Percentiles rank a stretch among this genome's conserved stretches.
phyloP scores from a whole-genome alignment of 2,113 vertebrate genomes.

The Erinaceus europaeus region DNA sequence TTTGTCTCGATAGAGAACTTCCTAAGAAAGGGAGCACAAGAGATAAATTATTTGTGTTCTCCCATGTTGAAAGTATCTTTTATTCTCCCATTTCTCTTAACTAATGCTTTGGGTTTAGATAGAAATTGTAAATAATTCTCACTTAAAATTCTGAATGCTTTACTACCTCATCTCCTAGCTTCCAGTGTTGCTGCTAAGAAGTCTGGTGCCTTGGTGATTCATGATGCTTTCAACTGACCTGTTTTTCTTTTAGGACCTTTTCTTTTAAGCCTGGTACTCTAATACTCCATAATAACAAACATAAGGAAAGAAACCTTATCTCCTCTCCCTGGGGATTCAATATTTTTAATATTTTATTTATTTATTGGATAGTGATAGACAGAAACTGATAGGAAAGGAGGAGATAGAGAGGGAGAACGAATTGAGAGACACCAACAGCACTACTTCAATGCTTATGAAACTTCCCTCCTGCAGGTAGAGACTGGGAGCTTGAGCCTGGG shows the following conservation, averaged over 20 bases:
- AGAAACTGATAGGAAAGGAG: too few species aligned
- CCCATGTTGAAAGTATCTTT: not conserved
- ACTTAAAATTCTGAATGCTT: not conserved
- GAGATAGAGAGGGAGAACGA: too few species aligned
- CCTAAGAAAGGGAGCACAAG: not conserved
- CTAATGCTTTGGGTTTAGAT: not conserved
- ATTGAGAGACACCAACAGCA: too few species aligned
- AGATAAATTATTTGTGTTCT: not conserved
- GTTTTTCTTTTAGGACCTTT: not conserved
- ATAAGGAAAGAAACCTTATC: not conserved
- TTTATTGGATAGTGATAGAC: too few species aligned
- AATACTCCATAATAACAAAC: conserved; percentile 12
- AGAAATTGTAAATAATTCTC: not conserved
- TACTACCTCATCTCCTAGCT: not conserved
- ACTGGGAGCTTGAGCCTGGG: too few species aligned
- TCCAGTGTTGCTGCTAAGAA: not conserved
- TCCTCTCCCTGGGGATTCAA: not conserved
- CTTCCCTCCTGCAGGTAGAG: too few species aligned
- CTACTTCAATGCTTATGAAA: too few species aligned
- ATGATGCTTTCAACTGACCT: not conserved
- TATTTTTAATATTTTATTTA: too few species aligned
- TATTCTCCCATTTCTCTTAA: not conserved
- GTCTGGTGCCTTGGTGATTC: not conserved
- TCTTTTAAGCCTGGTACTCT: not conserved
- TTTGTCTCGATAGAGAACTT: not conserved